Conservation (phyloP, 2,888 invertebrate species). For the Sicus ferrugineus region DNA sequence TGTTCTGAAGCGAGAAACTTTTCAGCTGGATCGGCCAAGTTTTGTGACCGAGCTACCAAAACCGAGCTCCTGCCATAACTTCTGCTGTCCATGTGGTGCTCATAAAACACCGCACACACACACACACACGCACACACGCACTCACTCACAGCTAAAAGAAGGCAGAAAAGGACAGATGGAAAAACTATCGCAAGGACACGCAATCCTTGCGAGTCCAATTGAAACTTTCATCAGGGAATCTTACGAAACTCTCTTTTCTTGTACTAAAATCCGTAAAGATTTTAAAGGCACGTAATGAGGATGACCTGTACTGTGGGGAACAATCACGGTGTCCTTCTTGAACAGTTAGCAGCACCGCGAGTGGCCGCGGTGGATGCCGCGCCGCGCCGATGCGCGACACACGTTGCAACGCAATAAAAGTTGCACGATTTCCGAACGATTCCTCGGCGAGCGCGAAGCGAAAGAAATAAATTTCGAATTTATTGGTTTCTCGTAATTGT, state of each 20-base stretch:
- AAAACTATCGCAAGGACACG: background rate
- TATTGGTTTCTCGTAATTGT: slow-evolving; percentile 23
- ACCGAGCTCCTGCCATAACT: slow-evolving; percentile 16
- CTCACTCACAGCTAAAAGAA: background rate
- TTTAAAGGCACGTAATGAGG: slow-evolving; percentile 22
- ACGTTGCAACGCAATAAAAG: slow-evolving; percentile 23
- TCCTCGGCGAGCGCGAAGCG: slow-evolving; percentile 10
- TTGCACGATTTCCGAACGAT: slow-evolving; percentile 30
- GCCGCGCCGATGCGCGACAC: too few relatives aligned
- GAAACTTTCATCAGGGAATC: slow-evolving; percentile 36
- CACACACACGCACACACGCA: background rate
- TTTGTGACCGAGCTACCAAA: slow-evolving; percentile 3
- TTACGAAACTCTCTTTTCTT: background rate
- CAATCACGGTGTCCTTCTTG: slow-evolving; percentile 21
- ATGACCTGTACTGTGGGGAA: slow-evolving; percentile 7
- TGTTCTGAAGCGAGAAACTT: slow-evolving; percentile 29
- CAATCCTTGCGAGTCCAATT: slow-evolving; percentile 46
- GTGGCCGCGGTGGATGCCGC: background rate
- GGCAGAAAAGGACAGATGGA: too few relatives aligned
- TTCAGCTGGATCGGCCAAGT: slow-evolving; percentile 11
- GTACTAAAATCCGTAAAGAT: background rate
- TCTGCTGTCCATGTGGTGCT: background rate
- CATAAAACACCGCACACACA: too few relatives aligned
- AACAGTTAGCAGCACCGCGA: background rate
- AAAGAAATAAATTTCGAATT: slow-evolving; percentile 19